phyloP scores from a whole-genome alignment of 2,888 invertebrate species.

The Loripinus fragilis region DNA sequence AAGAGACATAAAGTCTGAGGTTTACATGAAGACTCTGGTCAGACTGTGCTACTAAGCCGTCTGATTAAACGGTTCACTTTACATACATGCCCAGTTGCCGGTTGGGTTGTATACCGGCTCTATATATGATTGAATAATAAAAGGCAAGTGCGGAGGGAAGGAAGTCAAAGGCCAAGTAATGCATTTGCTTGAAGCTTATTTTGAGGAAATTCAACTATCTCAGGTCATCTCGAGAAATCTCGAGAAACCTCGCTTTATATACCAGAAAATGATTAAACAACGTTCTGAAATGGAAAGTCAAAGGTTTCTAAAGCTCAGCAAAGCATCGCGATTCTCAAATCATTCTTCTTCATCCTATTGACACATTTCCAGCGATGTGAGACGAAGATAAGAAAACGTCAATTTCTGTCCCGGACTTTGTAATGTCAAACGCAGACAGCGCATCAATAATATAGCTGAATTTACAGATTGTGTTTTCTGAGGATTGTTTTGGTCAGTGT shows the following conservation, averaged over 20 bases:
- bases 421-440: neutral
- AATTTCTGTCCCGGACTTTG: constrained; percentile 46
- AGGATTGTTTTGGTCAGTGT: too few relatives aligned
- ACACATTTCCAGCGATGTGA: constrained; percentile 62
- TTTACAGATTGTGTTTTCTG: too few relatives aligned
- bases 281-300: constrained; percentile 61
- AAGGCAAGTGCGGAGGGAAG: neutral
- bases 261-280: constrained; percentile 50
- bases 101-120: too few relatives aligned
- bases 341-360: constrained; percentile 59
- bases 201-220: neutral
- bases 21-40: too few relatives aligned
- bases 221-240: constrained; percentile 3
- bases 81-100: too few relatives aligned
- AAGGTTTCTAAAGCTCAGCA: constrained; percentile 44
- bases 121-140: constrained; percentile 2
- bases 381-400: constrained; percentile 64
- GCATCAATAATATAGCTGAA: neutral
- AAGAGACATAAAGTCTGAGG: too few relatives aligned
- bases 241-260: constrained; percentile 1
- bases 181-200: neutral
- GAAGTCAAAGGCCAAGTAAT: neutral
- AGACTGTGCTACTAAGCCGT: too few relatives aligned
- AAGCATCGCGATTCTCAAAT: constrained; percentile 52
- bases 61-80: too few relatives aligned